Percentiles rank a stretch among this genome's conserved stretches.
These are phyloP conservation scores for Sphyrna mokarran DNA, from an alignment of 2,113 vertebrate species.

Conservation along the genomic window DNA sequence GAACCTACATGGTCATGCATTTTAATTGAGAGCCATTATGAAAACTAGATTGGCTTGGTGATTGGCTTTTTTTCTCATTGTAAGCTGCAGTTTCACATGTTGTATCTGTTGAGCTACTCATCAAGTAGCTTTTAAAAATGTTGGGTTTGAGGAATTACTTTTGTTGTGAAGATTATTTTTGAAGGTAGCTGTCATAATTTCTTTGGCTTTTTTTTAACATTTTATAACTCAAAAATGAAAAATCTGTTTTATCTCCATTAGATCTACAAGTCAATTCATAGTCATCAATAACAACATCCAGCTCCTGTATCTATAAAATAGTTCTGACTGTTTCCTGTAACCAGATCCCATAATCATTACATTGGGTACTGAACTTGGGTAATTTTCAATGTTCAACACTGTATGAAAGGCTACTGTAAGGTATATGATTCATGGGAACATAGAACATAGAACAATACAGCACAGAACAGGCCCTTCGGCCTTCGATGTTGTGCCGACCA, in stretches of 20 bases:
- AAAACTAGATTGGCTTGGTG: too few relatives aligned
- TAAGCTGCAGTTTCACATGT: too few relatives aligned
- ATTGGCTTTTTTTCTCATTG: too few relatives aligned
- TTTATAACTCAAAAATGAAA: not conserved
- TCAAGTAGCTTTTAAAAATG: too few relatives aligned
- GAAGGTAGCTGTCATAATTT: not conserved
- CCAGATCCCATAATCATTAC: not conserved
- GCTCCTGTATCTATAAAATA: not conserved
- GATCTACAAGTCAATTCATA: not conserved
- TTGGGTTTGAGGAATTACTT: too few relatives aligned
- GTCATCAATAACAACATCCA: not conserved
- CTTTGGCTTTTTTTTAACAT: not conserved
- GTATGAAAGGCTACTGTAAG: not conserved
- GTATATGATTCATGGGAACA: not conserved
- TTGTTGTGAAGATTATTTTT: too few relatives aligned
- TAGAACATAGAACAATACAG: too few relatives aligned
- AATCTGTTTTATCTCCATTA: not conserved
- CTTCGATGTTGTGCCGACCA: too few relatives aligned
- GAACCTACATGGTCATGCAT: too few relatives aligned
- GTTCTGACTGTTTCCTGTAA: not conserved
- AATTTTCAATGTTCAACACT: not conserved
- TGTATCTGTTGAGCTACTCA: too few relatives aligned
- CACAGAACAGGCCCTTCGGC: too few relatives aligned
- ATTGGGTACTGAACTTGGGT: not conserved
- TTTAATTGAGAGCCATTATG: too few relatives aligned